Conservation (phyloP, 2,797 vertebrate genomes). For the Dermochelys coriacea region DNA sequence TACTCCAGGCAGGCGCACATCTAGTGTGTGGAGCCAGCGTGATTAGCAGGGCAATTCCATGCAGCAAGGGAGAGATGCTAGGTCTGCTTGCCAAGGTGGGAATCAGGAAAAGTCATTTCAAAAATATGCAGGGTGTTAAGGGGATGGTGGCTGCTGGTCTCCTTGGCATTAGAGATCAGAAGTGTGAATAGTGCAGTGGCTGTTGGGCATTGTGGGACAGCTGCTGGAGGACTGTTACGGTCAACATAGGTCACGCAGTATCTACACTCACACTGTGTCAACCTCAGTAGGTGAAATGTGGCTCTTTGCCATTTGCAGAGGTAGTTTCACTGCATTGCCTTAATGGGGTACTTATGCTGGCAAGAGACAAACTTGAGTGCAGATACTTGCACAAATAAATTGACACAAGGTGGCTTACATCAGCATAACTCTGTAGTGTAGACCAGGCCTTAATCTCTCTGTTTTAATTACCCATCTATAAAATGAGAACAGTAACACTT, state of each 20-base stretch:
- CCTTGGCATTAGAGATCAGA: neutral
- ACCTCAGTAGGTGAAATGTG: neutral
- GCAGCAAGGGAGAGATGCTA: neutral
- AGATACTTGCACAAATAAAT: neutral
- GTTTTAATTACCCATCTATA: neutral
- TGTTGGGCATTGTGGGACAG: neutral
- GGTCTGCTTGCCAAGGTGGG: neutral
- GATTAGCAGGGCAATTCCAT: neutral
- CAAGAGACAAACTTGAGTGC: neutral
- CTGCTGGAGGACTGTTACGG: neutral
- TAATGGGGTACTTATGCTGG: neutral
- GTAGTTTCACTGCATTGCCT: neutral
- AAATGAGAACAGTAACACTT: neutral
- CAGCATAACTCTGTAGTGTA: neutral
- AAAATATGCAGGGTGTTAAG: neutral
- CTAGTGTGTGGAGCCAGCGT: neutral
- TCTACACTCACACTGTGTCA: neutral
- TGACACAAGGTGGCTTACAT: neutral
- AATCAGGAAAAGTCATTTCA: neutral
- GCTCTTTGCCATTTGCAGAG: neutral
- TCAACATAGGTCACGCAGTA: neutral
- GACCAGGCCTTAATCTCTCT: neutral
- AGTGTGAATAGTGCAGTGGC: neutral
- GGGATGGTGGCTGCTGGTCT: neutral
- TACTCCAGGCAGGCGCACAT: neutral